A percentile compares a stretch with the other conserved stretches of the same genome.
Conservation (phyloP, 2,113 vertebrate species). For the Saccopteryx bilineata region DNA sequence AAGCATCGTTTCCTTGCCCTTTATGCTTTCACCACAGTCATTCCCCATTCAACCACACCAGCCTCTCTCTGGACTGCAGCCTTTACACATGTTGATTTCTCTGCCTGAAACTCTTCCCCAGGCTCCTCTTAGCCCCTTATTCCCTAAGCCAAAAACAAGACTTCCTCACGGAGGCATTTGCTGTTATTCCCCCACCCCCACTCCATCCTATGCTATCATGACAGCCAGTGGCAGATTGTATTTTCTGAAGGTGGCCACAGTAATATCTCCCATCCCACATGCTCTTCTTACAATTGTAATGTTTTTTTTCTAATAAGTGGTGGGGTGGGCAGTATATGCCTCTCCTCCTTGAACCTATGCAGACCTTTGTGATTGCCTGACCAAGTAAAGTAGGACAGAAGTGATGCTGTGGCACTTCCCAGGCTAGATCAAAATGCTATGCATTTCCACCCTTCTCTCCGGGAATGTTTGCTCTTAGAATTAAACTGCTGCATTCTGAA, state of each 20-base stretch:
- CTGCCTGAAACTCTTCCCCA: not conserved
- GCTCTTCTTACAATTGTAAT: not conserved
- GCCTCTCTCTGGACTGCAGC: not conserved
- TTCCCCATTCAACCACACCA: not conserved
- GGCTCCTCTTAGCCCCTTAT: not conserved
- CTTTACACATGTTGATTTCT: not conserved
- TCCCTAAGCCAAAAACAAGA: not conserved
- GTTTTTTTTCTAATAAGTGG: not conserved
- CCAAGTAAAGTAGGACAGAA: not conserved
- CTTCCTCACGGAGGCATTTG: not conserved
- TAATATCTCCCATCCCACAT: not conserved
- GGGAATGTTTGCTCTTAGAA: not conserved
- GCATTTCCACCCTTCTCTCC: not conserved
- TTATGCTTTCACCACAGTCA: not conserved
- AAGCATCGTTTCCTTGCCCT: not conserved
- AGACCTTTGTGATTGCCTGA: not conserved
- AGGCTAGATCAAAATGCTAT: not conserved
- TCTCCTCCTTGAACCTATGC: not conserved
- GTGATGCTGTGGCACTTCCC: not conserved
- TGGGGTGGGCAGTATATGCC: not conserved
- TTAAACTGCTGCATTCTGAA: not conserved
- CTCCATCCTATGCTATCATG: not conserved
- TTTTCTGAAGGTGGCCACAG: not conserved
- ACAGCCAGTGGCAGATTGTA: not conserved
- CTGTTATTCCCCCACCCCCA: not conserved